phyloP scores from a whole-genome alignment of 2,113 vertebrate species.

The Phocoena phocoena region DNA sequence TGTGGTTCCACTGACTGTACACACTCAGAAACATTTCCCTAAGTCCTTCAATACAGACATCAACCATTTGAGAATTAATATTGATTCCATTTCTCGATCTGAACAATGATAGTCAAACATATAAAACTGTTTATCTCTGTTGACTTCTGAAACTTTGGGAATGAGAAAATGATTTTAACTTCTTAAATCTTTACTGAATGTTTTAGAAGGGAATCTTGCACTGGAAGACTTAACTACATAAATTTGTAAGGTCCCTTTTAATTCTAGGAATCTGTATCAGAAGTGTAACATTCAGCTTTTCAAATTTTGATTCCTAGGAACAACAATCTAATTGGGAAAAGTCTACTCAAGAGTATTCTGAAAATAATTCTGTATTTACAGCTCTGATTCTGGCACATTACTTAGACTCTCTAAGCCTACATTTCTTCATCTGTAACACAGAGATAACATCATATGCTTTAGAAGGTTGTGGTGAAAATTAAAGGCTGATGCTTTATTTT shows the following conservation, averaged over 20 bases:
- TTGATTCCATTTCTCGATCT: background rate
- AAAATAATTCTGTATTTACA: background rate
- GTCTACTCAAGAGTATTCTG: slow-evolving; percentile 21
- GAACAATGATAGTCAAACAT: background rate
- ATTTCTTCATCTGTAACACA: slow-evolving; percentile 18
- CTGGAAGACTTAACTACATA: slow-evolving; percentile 5
- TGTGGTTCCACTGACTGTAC: background rate
- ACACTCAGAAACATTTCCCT: background rate
- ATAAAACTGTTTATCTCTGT: slow-evolving; percentile 4
- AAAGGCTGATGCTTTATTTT: background rate
- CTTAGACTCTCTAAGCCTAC: background rate
- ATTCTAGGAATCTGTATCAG: background rate
- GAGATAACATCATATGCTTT: background rate
- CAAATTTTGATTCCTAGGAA: slow-evolving; percentile 31
- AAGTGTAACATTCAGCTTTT: slow-evolving; percentile 49
- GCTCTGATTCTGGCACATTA: background rate
- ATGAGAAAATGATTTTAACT: slow-evolving; percentile 41
- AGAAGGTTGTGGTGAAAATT: background rate
- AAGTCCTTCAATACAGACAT: background rate
- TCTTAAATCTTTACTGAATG: slow-evolving; percentile 4
- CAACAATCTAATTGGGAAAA: slow-evolving; percentile 19
- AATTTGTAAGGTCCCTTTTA: background rate
- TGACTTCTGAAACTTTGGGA: slow-evolving; percentile 40
- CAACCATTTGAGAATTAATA: background rate
- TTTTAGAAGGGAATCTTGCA: slow-evolving; percentile 10